Evolutionary conservation across 2,888 invertebrate genomes (phyloP).

Genomic region (Melikaiella ostensackeni): DNA sequence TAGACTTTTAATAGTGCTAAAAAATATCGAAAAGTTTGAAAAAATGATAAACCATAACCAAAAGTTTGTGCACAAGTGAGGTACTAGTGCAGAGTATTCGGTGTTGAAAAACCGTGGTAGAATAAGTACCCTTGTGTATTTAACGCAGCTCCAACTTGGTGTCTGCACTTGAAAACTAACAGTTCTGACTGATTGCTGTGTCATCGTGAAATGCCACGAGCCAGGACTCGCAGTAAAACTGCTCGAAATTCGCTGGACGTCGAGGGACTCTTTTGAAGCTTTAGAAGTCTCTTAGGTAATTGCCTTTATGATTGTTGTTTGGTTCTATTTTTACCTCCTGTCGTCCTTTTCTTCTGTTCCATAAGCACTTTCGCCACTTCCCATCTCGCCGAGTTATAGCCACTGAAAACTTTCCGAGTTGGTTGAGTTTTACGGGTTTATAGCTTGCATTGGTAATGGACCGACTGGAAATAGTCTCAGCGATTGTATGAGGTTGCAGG

Average conservation of each 20-base stretch:
- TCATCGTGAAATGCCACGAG: conserved; percentile 49
- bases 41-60: not conserved
- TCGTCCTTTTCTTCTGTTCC: not conserved
- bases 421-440: conserved; percentile 29
- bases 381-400: conserved; percentile 18
- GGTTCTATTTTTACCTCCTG: not conserved
- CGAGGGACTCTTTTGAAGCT: conserved; percentile 34
- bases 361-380: conserved; percentile 28
- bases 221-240: conserved; percentile 49
- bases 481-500: not conserved
- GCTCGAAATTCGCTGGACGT: conserved; percentile 42
- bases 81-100: conserved; percentile 18
- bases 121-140: conserved; percentile 31
- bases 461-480: conserved; percentile 11
- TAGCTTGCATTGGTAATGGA: conserved; percentile 27
- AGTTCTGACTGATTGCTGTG: conserved; percentile 43
- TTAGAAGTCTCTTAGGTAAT: conserved; percentile 29
- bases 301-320: conserved; percentile 32
- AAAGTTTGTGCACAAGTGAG: not conserved
- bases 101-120: conserved; percentile 42
- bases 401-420: conserved; percentile 24
- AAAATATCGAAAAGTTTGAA: not conserved
- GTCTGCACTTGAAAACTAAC: conserved; percentile 43
- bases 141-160: conserved; percentile 36
- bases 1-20: not conserved